These are phyloP conservation scores for Rattus rattus DNA, from an alignment of 2,113 vertebrate species.

Conservation along the genomic window DNA sequence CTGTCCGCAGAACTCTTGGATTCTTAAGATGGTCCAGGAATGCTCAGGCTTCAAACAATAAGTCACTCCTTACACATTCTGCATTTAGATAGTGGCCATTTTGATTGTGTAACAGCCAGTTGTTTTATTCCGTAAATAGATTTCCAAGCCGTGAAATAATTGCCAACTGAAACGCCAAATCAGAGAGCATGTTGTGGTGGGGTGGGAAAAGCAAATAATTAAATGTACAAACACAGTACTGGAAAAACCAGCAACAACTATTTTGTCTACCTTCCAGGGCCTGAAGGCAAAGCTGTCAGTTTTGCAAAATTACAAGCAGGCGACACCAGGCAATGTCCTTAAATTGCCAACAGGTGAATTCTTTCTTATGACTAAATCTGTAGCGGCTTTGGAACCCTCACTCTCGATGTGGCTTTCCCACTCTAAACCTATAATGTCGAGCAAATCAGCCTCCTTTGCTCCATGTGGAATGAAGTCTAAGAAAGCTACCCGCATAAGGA, in stretches of 20 bases:
- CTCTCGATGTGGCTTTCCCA: background rate
- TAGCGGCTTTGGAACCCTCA: background rate
- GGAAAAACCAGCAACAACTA: constrained; percentile 48
- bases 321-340: background rate
- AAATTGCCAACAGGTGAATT: background rate
- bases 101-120: constrained; percentile 54
- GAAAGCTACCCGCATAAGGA: background rate
- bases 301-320: constrained; percentile 51
- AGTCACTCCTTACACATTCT: background rate
- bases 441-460: background rate
- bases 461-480: background rate
- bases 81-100: background rate
- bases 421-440: background rate
- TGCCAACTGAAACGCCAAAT: constrained; percentile 72
- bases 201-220: constrained; percentile 74
- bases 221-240: constrained; percentile 69
- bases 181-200: constrained; percentile 72
- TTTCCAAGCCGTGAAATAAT: constrained; percentile 66
- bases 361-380: background rate
- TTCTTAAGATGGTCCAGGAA: background rate
- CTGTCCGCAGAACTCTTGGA: background rate
- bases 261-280: constrained; percentile 64
- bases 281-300: constrained; percentile 43
- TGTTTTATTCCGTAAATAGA: constrained; percentile 67
- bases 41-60: background rate